These are phyloP conservation scores for Hystrix cristata DNA, from an alignment of 2,113 vertebrate species.

Conservation along the genomic window DNA sequence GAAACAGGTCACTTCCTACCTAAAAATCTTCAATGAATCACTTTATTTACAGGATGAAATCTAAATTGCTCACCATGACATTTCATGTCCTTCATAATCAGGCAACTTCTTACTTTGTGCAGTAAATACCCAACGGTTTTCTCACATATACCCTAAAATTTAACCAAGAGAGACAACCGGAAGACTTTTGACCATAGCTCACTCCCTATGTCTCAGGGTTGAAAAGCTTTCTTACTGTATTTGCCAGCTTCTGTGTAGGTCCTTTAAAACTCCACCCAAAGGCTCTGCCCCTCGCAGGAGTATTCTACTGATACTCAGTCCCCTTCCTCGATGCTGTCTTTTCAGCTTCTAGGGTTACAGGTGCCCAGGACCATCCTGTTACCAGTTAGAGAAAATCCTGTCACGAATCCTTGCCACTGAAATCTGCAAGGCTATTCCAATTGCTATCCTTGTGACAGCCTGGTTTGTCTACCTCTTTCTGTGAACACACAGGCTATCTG, in stretches of 20 bases:
- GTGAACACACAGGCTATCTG: background rate
- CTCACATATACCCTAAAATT: background rate
- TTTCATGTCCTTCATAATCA: background rate
- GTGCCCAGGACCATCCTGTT: background rate
- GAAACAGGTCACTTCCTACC: background rate
- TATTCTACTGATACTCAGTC: background rate
- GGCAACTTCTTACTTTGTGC: background rate
- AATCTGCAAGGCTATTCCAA: background rate
- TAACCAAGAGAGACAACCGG: background rate
- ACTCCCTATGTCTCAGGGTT: background rate
- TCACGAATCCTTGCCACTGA: background rate
- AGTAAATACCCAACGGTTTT: background rate
- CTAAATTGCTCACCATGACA: background rate
- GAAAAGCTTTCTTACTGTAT: background rate
- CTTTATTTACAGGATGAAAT: background rate
- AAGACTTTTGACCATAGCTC: background rate
- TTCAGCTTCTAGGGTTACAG: background rate
- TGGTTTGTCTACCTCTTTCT: background rate
- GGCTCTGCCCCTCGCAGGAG: background rate
- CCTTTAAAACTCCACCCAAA: background rate
- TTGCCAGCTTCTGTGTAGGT: background rate
- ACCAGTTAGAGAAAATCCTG: background rate
- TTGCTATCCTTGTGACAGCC: background rate
- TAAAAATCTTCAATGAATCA: background rate
- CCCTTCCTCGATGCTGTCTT: background rate